Conservation (phyloP, 2,797 vertebrate genomes). For the Coccyzus lansbergi region DNA sequence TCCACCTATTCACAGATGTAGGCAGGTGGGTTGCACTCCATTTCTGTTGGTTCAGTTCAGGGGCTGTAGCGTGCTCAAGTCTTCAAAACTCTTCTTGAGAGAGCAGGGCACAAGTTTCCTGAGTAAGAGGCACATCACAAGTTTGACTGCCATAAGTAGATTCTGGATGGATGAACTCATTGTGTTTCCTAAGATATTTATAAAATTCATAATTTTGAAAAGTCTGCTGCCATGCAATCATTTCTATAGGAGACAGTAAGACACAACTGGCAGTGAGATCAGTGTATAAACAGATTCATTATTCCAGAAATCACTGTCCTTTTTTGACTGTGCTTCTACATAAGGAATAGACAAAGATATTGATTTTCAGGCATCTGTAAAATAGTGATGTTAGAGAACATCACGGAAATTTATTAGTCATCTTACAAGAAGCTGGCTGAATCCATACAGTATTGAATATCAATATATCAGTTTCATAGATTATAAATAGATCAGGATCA, state of each 20-base stretch:
- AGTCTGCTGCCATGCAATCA: neutral
- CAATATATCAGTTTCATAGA: conserved; percentile 11
- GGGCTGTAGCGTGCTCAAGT: neutral
- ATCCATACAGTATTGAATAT: neutral
- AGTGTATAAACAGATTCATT: neutral
- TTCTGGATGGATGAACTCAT: neutral
- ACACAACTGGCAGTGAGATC: neutral
- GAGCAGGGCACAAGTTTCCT: too few relatives aligned
- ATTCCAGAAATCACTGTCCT: neutral
- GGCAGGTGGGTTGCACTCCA: neutral
- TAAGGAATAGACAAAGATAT: neutral
- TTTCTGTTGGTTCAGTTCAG: neutral
- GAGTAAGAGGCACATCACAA: neutral
- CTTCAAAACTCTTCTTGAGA: neutral
- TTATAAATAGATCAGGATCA: neutral
- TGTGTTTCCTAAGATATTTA: neutral
- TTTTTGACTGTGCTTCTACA: neutral
- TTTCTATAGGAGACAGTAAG: neutral
- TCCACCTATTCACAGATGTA: too few relatives aligned
- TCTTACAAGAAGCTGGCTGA: neutral
- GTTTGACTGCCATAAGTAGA: neutral
- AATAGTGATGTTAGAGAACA: neutral
- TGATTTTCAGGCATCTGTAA: neutral
- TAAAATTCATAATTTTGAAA: neutral
- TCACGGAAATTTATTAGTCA: neutral